Evolutionary conservation across 2,113 vertebrate genomes (phyloP), one percentile per base, ranked within the genome.

Genomic region (Galemys pyrenaicus): DNA sequence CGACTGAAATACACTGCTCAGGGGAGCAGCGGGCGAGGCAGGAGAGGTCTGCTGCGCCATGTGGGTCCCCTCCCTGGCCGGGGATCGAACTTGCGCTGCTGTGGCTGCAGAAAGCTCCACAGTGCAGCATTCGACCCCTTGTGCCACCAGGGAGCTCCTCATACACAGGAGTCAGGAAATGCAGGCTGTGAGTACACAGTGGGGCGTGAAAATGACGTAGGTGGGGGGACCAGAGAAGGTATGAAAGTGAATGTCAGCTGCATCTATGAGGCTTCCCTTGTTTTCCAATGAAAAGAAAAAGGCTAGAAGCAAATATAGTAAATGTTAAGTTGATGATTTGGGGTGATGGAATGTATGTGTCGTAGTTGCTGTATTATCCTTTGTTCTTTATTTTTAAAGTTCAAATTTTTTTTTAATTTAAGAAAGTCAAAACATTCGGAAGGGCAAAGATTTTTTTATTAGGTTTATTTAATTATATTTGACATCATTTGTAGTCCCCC

Each of bases 341-440:
- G 49, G 15, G 12, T 35, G 3, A 82, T 26, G 64, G 78, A 91
- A 91, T 71, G 41, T 11, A 5, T 58, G 9, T 37, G 5, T 9
- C 13, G 13, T 44, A 51, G 32, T 28, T 65, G 37, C n/a, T 58
- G 24, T 17, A 56, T n/a, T 51, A n/a, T 30, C 41, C 32, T 78
- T 75, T 58, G 32, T 39, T 92, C 54, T 84, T 44, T 44, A 75
- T 44, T 94, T 92, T 80, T 51, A 79, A 46, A 78, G 77, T 39
- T 54, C 22, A 54, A 79, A 3, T 56, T 56, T 30, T 1, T 22
- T 11, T 49, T 39, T 83, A 67, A 67, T 60, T 30, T 26, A 49
- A 60, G 60, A 37, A 65, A 77, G 78, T n/a, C 41, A 70, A 71
- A 90, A 56, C 30, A 80, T 65, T 62, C 16, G 54, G 60, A 67